phyloP scores from a whole-genome alignment of 2,113 vertebrate genomes.

The Heloderma charlesbogerti region DNA sequence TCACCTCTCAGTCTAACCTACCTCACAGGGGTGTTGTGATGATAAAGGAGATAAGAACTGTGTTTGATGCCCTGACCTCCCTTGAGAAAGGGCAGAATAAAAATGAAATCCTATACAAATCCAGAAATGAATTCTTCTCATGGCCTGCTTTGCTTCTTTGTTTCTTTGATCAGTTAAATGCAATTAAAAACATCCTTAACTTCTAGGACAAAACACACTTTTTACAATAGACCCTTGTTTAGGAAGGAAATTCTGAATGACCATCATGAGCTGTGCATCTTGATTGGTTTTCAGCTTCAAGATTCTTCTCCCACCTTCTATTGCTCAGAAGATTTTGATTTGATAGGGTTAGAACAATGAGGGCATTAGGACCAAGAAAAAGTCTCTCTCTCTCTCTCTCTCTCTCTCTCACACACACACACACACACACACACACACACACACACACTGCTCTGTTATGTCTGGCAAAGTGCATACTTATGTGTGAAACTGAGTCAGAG shows the following conservation, averaged over 20 bases:
- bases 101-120: background rate
- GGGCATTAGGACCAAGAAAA: constrained; percentile 84
- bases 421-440: constrained; percentile 15
- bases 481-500: constrained; percentile 78
- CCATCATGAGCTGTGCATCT: constrained; percentile 11
- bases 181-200: constrained; percentile 29
- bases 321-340: constrained; percentile 54
- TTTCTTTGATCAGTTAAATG: constrained; percentile 53
- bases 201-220: constrained; percentile 49
- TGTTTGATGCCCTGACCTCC: background rate
- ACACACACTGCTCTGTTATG: constrained; percentile 64
- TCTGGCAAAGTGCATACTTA: constrained; percentile 77
- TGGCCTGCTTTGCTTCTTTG: background rate
- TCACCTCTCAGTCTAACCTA: background rate
- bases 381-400: constrained; percentile 10
- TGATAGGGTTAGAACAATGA: constrained; percentile 71
- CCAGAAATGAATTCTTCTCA: background rate
- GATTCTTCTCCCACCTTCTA: constrained; percentile 31
- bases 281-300: constrained; percentile 42
- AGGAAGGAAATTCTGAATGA: background rate
- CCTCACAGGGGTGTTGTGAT: background rate
- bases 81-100: background rate
- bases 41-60: background rate
- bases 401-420: background rate
- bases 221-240: constrained; percentile 43